phyloP scores from a whole-genome alignment of 2,888 invertebrate species.

The Drosophila quasianomalipes region DNA sequence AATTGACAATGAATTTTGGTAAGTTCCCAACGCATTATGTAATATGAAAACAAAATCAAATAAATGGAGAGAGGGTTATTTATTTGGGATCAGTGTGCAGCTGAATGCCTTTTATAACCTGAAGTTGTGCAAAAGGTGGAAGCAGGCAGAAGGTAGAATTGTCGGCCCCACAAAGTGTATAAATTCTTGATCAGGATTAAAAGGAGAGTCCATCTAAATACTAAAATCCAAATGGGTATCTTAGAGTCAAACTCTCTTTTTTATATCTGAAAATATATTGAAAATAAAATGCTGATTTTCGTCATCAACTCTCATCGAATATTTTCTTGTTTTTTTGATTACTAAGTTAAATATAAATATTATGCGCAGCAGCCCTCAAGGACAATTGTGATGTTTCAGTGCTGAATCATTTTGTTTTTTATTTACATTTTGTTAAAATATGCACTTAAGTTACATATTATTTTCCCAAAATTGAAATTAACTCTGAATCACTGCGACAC shows the following conservation, averaged over 20 bases:
- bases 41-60: neutral
- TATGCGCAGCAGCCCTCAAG: conserved; percentile 19
- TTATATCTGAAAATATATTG: neutral
- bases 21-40: conserved; percentile 11
- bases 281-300: neutral
- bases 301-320: neutral
- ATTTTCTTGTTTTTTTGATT: neutral
- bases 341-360: neutral
- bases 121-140: neutral
- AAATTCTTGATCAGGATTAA: neutral
- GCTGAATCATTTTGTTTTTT: conserved; percentile 31
- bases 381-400: conserved; percentile 17
- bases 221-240: neutral
- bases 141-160: neutral
- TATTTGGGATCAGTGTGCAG: neutral
- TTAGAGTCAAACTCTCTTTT: neutral
- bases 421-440: neutral
- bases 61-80: neutral
- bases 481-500: conserved; percentile 3
- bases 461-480: neutral
- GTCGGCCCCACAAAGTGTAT: too few species aligned
- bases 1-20: conserved; percentile 20
- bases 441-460: neutral
- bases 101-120: neutral
- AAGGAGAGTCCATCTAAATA: neutral